These are phyloP conservation scores for Rhinoptilus africanus DNA, from an alignment of 2,113 vertebrate species.

Conservation along the genomic window DNA sequence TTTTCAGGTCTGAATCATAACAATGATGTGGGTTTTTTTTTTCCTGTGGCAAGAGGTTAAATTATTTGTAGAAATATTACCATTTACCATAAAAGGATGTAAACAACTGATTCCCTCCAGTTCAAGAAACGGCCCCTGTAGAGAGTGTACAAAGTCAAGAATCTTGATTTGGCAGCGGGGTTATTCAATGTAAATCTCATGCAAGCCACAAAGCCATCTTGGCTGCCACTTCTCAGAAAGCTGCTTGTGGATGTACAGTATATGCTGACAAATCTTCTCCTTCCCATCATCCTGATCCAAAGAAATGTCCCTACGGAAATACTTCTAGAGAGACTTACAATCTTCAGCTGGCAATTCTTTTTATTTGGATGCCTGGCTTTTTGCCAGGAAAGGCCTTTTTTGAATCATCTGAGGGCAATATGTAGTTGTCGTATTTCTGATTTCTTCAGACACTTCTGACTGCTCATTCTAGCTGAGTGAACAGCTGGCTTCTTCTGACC, in stretches of 20 bases:
- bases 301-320: background rate
- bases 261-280: background rate
- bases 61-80: background rate
- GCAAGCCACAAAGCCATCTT: constrained; percentile 21
- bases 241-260: background rate
- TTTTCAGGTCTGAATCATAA: background rate
- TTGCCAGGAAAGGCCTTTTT: background rate
- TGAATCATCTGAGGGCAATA: background rate
- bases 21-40: background rate
- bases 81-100: background rate
- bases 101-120: background rate
- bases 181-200: background rate
- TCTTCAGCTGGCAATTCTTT: background rate
- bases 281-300: background rate
- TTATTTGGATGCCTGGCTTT: background rate
- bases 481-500: background rate
- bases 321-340: background rate
- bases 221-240: background rate
- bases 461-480: constrained; percentile 8
- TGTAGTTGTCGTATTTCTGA: background rate
- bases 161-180: background rate
- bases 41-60: background rate
- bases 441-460: constrained; percentile 4
- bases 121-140: background rate
- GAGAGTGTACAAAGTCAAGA: background rate